These are phyloP conservation scores for Carlito syrichta DNA, from an alignment of 2,113 vertebrate genomes.

Conservation along the genomic window DNA sequence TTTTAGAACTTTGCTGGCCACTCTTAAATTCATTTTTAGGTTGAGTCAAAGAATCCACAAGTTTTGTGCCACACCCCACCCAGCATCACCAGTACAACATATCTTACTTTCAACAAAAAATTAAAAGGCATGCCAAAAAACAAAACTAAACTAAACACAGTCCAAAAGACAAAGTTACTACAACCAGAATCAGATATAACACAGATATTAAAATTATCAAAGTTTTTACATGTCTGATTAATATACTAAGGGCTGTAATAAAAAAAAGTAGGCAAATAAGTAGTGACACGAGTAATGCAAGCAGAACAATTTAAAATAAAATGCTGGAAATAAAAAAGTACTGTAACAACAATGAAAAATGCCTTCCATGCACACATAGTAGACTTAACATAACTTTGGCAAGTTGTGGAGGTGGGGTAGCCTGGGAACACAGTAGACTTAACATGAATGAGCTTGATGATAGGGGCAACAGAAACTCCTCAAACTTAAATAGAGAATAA, in stretches of 20 bases:
- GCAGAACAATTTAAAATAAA: neutral
- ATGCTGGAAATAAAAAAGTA: conserved; percentile 4
- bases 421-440: neutral
- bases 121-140: neutral
- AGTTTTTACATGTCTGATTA: too few relatives aligned
- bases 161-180: neutral
- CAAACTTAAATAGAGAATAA: neutral
- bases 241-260: neutral
- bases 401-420: too few relatives aligned
- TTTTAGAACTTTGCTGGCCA: too few relatives aligned
- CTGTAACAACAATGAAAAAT: neutral
- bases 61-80: too few relatives aligned
- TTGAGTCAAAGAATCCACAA: too few relatives aligned
- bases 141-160: neutral
- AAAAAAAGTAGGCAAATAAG: neutral
- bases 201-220: neutral
- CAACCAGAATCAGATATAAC: neutral
- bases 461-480: neutral
- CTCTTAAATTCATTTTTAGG: too few relatives aligned
- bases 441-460: neutral
- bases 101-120: neutral
- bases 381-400: neutral
- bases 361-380: neutral
- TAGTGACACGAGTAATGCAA: neutral
- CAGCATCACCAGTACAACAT: neutral